phyloP scores from a whole-genome alignment of 2,888 invertebrate species.

The Lasioglossum malachurum region DNA sequence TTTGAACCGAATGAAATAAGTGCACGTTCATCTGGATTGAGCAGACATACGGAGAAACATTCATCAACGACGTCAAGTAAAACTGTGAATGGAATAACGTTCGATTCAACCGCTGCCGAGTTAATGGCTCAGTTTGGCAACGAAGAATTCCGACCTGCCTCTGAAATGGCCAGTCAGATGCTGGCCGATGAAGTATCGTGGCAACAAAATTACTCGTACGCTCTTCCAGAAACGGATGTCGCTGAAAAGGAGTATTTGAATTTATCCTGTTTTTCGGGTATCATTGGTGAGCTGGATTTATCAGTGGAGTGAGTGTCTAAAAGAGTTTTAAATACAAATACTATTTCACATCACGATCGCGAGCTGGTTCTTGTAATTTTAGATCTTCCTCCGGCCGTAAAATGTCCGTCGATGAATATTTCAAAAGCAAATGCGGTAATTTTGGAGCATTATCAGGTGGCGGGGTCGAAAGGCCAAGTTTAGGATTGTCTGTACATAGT shows the following conservation, averaged over 20 bases:
- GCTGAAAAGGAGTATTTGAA: slow-evolving; percentile 77
- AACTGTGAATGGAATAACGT: slow-evolving; percentile 73
- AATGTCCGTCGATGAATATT: slow-evolving; percentile 85
- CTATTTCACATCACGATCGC: neutral
- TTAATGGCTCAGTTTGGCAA: slow-evolving; percentile 78
- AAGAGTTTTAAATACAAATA: neutral
- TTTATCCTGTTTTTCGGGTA: slow-evolving; percentile 81
- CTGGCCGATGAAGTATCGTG: slow-evolving; percentile 84
- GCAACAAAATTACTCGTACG: slow-evolving; percentile 77
- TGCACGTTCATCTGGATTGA: slow-evolving; percentile 79
- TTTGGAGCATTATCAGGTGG: slow-evolving; percentile 77
- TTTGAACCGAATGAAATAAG: slow-evolving; percentile 81
- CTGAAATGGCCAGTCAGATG: slow-evolving; percentile 83
- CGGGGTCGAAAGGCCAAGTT: slow-evolving; percentile 73
- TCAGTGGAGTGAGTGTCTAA: slow-evolving; percentile 74
- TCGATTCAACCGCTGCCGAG: slow-evolving; percentile 76
- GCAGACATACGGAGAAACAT: slow-evolving; percentile 65
- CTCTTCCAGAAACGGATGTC: slow-evolving; percentile 63
- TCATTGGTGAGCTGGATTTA: slow-evolving; percentile 80
- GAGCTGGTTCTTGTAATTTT: slow-evolving; percentile 21
- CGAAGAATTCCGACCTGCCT: slow-evolving; percentile 81
- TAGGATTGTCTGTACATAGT: slow-evolving; percentile 75
- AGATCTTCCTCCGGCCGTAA: slow-evolving; percentile 78
- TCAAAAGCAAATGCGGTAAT: slow-evolving; percentile 84
- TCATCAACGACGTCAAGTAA: slow-evolving; percentile 57